These are phyloP conservation scores for Caenorhabditis latens DNA, from an alignment of 1,140 invertebrate genomes.

Conservation along the genomic window DNA sequence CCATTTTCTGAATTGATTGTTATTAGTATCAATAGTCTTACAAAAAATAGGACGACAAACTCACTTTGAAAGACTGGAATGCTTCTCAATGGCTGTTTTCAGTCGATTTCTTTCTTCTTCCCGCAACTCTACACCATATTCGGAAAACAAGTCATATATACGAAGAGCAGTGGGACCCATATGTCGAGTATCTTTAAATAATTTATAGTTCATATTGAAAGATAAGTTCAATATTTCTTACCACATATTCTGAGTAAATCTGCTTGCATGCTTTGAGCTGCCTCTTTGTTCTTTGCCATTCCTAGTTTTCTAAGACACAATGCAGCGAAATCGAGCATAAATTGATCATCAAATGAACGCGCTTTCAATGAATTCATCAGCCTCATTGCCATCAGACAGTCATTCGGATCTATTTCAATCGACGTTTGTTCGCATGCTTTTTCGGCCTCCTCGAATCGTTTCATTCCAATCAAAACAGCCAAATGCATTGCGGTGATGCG, in stretches of 20 bases:
- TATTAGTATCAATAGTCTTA: too few species aligned
- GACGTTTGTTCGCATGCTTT: not conserved
- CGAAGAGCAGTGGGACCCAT: constrained; percentile 43
- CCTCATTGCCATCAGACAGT: constrained; percentile 36
- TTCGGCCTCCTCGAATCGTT: constrained; percentile 30
- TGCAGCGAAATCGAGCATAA: constrained; percentile 21
- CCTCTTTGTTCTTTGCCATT: constrained; percentile 11
- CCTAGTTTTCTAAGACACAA: constrained; percentile 8
- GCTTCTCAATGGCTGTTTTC: constrained; percentile 13
- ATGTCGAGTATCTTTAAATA: not conserved
- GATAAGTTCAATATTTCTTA: not conserved
- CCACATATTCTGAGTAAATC: constrained; percentile 24
- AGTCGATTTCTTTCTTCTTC: constrained; percentile 30
- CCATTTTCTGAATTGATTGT: constrained; percentile 25
- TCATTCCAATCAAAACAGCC: constrained; percentile 24
- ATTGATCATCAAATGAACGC: constrained; percentile 35
- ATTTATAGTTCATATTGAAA: not conserved
- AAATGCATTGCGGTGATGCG: constrained; percentile 25
- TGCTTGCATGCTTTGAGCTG: constrained; percentile 26
- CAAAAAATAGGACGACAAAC: not conserved
- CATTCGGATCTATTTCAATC: not conserved
- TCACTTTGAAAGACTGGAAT: constrained; percentile 28
- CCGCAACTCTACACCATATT: constrained; percentile 3
- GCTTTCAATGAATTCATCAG: constrained; percentile 40
- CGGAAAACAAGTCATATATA: constrained; percentile 27